Percentiles rank a stretch among this genome's conserved stretches.
These are phyloP conservation scores for Macrostomum lignano DNA, from an alignment of 1,140 invertebrate genomes.

Conservation along the genomic window DNA sequence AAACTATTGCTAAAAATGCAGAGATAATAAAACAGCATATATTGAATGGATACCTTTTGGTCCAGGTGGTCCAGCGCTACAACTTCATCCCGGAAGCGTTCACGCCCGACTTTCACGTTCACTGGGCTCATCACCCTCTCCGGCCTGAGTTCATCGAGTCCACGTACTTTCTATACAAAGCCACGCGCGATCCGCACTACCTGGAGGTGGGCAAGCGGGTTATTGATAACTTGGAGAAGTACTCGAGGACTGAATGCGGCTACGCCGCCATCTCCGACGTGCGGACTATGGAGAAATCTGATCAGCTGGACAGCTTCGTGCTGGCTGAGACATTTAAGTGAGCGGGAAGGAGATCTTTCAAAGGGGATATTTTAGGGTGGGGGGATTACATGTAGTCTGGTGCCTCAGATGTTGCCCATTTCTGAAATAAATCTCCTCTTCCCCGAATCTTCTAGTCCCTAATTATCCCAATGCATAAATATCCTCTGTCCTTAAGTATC, in stretches of 20 bases:
- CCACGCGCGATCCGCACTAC: constrained; percentile 78
- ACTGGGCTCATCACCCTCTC: constrained; percentile 50
- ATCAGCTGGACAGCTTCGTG: constrained; percentile 74
- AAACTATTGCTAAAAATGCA: too few relatives aligned
- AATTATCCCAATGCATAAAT: too few relatives aligned
- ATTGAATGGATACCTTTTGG: too few relatives aligned
- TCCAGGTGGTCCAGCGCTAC: constrained; percentile 63
- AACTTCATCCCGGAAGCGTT: constrained; percentile 76
- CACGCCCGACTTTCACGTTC: constrained; percentile 38
- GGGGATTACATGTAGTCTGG: too few relatives aligned
- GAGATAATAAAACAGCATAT: too few relatives aligned
- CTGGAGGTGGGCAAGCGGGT: constrained; percentile 64
- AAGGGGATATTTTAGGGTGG: too few relatives aligned
- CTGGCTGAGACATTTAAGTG: constrained; percentile 86
- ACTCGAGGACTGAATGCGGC: constrained; percentile 65
- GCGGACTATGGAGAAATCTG: constrained; percentile 2
- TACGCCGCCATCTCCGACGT: constrained; percentile 55
- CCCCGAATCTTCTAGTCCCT: too few relatives aligned
- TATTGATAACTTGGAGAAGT: constrained; percentile 57
- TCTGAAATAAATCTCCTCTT: too few relatives aligned
- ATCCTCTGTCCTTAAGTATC: too few relatives aligned
- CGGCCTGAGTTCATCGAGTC: constrained; percentile 89
- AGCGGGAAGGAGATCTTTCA: too few relatives aligned
- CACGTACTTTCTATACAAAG: constrained; percentile 75
- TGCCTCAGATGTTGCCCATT: too few relatives aligned